Conservation (phyloP, 2,113 vertebrate genomes). For the Mungos mungo region DNA sequence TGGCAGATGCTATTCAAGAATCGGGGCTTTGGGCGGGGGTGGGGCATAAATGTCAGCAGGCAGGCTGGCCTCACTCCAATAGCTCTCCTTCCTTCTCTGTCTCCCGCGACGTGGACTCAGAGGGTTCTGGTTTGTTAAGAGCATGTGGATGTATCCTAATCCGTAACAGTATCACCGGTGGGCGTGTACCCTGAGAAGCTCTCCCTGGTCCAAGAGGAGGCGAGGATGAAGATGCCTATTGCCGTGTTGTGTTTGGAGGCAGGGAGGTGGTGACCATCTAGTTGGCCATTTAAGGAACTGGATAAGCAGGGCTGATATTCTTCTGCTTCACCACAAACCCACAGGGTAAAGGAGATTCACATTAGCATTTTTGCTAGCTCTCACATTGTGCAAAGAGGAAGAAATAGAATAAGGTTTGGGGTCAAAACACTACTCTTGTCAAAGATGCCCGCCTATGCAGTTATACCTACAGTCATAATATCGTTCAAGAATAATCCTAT, state of each 20-base stretch:
- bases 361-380: background rate
- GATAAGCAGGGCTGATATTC: background rate
- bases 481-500: background rate
- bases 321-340: background rate
- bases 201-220: background rate
- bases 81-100: background rate
- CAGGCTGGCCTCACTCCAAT: background rate
- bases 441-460: background rate
- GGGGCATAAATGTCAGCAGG: background rate
- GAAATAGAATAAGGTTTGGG: background rate
- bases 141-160: background rate
- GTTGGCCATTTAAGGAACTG: background rate
- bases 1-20: background rate
- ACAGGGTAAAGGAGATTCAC: background rate
- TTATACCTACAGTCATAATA: background rate
- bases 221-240: no score
- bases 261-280: background rate
- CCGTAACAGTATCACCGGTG: background rate
- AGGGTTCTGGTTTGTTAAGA: background rate
- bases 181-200: background rate
- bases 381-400: background rate
- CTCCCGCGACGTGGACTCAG: background rate
- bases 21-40: accelerated
- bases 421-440: background rate
- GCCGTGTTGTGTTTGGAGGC: background rate